These are phyloP conservation scores for Nesidiocoris tenuis DNA, from an alignment of 2,888 invertebrate species.

Conservation along the genomic window DNA sequence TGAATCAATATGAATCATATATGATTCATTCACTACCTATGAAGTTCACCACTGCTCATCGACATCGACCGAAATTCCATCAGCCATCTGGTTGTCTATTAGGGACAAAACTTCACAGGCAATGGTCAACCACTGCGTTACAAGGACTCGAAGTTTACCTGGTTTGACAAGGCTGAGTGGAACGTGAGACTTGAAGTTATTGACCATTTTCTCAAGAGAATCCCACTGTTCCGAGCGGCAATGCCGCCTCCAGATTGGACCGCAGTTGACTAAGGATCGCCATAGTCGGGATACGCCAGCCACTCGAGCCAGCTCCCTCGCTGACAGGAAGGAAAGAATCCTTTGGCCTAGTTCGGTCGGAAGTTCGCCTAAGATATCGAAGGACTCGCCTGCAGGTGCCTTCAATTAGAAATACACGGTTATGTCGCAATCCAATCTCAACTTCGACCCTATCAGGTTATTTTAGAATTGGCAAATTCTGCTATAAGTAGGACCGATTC, in stretches of 20 bases:
- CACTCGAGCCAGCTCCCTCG: slow-evolving; percentile 32
- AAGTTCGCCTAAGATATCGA: slow-evolving; percentile 41
- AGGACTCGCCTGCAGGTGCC: not conserved
- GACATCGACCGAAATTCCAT: too few relatives aligned
- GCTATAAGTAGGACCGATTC: too few relatives aligned
- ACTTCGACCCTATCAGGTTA: not conserved
- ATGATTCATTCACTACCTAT: too few relatives aligned
- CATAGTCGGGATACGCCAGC: slow-evolving; percentile 30
- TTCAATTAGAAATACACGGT: not conserved
- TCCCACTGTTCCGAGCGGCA: slow-evolving; percentile 32
- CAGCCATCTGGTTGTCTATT: too few relatives aligned
- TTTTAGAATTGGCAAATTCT: not conserved
- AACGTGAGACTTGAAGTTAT: slow-evolving; percentile 42
- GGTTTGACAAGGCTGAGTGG: slow-evolving; percentile 28
- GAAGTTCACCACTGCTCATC: too few relatives aligned
- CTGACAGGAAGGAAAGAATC: slow-evolving; percentile 34
- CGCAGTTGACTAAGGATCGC: slow-evolving; percentile 37
- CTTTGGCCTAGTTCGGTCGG: slow-evolving; percentile 41
- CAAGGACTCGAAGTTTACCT: too few relatives aligned
- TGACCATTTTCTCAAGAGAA: slow-evolving; percentile 25
- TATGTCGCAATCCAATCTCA: not conserved
- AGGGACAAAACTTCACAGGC: too few relatives aligned
- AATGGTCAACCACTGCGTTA: too few relatives aligned
- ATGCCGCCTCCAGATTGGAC: slow-evolving; percentile 35
- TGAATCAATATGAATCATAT: too few relatives aligned